Conservation (phyloP, 92 coral and sea anemone species). For the Palythoa heliodiscus region DNA sequence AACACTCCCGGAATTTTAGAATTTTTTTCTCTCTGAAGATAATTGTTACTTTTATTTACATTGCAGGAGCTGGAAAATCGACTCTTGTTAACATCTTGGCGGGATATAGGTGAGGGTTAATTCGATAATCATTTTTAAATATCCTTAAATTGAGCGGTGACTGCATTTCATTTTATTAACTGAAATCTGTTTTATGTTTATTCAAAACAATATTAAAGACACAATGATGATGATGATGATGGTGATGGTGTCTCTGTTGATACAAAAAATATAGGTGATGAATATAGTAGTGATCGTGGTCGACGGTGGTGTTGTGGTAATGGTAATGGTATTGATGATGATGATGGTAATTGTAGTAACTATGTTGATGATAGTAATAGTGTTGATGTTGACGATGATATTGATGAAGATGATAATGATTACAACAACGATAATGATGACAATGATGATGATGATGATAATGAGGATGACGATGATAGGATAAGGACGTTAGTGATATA, state of each 20-base stretch:
- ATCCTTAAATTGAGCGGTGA: no score
- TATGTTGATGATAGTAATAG: background rate
- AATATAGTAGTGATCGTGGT: background rate
- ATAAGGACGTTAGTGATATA: background rate
- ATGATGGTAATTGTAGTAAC: background rate
- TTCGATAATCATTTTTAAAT: background rate
- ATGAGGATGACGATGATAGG: background rate
- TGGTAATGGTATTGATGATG: background rate
- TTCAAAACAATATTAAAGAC: no score
- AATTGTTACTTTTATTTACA: background rate
- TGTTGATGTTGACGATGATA: background rate
- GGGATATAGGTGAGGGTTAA: constrained; percentile 49
- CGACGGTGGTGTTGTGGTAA: background rate
- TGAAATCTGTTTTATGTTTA: no score
- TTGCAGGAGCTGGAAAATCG: constrained; percentile 93
- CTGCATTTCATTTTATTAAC: no score
- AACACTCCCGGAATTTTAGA: no score
- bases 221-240: no score
- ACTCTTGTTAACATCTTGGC: constrained; percentile 92
- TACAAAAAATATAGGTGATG: background rate
- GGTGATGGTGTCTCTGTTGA: background rate
- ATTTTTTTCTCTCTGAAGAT: background rate
- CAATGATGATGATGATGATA: background rate
- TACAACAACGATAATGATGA: background rate
- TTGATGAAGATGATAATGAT: background rate